These are phyloP conservation scores for Dicentrarchus labrax DNA, from an alignment of 2,113 vertebrate genomes.

Conservation along the genomic window DNA sequence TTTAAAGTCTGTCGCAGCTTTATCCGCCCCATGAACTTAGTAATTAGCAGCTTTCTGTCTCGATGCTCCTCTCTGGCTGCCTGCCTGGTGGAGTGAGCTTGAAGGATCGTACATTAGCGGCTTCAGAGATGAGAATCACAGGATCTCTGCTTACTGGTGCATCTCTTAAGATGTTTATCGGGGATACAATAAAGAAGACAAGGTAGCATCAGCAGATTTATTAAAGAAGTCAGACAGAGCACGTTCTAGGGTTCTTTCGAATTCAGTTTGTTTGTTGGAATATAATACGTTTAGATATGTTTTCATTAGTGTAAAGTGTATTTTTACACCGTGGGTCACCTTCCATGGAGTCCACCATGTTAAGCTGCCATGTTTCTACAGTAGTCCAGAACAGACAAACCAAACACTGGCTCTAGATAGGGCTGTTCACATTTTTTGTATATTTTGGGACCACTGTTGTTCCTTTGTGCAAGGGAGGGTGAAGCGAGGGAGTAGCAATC, in stretches of 20 bases:
- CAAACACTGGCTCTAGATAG: too few relatives aligned
- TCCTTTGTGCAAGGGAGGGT: too few relatives aligned
- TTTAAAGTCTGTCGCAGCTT: conserved; percentile 69
- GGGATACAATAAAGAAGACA: conserved; percentile 11
- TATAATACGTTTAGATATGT: too few relatives aligned
- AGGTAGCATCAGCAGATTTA: not conserved
- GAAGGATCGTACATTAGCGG: conserved; percentile 22
- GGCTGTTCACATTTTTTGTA: too few relatives aligned
- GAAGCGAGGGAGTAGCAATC: too few relatives aligned
- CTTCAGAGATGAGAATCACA: conserved; percentile 30
- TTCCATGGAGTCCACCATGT: too few relatives aligned
- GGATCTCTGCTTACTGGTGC: conserved; percentile 23
- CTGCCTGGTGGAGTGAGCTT: conserved; percentile 38
- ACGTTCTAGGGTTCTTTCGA: not conserved
- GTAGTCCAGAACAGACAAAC: too few relatives aligned
- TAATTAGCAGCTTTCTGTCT: conserved; percentile 76
- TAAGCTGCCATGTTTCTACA: too few relatives aligned
- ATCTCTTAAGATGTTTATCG: conserved; percentile 39
- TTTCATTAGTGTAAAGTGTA: too few relatives aligned
- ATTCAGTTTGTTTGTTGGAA: not conserved
- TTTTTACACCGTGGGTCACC: too few relatives aligned
- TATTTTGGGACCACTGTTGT: too few relatives aligned
- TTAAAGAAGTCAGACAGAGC: not conserved
- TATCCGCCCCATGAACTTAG: conserved; percentile 68
- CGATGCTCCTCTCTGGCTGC: conserved; percentile 45